Percentiles rank a stretch among this genome's conserved stretches.
Conservation (phyloP, 2,797 vertebrate genomes). For the Nasua narica region DNA sequence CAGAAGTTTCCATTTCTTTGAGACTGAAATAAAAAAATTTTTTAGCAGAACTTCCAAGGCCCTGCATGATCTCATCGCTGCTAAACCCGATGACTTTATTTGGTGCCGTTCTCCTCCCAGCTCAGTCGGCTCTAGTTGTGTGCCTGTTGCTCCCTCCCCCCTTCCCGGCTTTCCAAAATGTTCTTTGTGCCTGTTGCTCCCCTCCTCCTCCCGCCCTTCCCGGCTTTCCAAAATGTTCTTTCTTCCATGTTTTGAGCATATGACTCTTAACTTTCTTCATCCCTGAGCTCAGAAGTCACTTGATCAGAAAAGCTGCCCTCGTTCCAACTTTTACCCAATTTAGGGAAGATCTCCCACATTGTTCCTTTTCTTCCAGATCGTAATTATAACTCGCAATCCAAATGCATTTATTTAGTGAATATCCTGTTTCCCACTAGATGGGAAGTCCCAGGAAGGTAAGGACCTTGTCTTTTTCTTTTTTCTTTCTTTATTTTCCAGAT, state of each 20-base stretch:
- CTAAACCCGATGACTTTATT: neutral
- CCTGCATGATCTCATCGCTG: neutral
- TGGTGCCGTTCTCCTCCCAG: too few species aligned
- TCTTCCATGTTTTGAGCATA: neutral
- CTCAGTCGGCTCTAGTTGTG: neutral
- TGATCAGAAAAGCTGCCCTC: neutral
- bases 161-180: neutral
- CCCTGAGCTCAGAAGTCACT: neutral
- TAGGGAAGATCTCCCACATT: neutral
- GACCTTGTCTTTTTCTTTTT: neutral
- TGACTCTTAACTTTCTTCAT: neutral
- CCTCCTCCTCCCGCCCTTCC: accelerated
- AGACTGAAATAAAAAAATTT: neutral
- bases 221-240: neutral
- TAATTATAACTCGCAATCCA: neutral
- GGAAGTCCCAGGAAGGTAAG: neutral
- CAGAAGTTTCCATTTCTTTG: neutral
- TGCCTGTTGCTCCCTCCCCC: too few species aligned
- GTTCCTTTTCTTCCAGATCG: neutral
- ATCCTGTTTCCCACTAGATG: neutral
- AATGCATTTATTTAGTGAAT: neutral
- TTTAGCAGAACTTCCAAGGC: neutral
- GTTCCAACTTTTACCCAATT: neutral
- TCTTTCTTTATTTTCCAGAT: neutral
- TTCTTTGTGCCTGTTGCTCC: neutral